phyloP scores from a whole-genome alignment of 2,797 vertebrate species.

The Choloepus didactylus region DNA sequence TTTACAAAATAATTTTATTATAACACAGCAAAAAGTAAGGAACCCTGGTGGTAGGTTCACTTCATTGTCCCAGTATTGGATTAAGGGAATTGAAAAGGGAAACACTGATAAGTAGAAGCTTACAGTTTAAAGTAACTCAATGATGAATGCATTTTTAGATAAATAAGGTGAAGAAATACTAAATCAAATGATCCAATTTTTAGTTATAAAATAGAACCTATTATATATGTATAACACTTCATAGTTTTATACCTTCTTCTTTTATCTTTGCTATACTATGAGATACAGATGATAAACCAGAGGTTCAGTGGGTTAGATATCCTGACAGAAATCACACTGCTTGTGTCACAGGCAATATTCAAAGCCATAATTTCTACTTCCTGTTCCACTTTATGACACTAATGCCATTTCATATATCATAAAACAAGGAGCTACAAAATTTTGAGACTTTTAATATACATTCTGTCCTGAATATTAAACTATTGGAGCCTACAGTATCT shows the following conservation, averaged over 20 bases:
- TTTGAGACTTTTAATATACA: background rate
- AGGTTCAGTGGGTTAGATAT: background rate
- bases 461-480: background rate
- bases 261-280: background rate
- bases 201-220: background rate
- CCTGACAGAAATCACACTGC: background rate
- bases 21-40: background rate
- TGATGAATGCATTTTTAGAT: background rate
- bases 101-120: background rate
- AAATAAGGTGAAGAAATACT: background rate
- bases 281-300: background rate
- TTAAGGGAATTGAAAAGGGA: conserved; percentile 3
- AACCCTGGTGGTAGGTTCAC: background rate
- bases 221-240: background rate
- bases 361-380: background rate
- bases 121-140: background rate
- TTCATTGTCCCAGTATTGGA: background rate
- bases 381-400: background rate
- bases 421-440: background rate
- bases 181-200: background rate
- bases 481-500: background rate
- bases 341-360: background rate
- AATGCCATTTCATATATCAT: background rate
- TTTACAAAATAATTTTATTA: conserved; percentile 22
- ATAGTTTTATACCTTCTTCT: background rate